These are phyloP conservation scores for Phoxinus dragarum DNA, from an alignment of 2,797 vertebrate genomes.

Conservation along the genomic window DNA sequence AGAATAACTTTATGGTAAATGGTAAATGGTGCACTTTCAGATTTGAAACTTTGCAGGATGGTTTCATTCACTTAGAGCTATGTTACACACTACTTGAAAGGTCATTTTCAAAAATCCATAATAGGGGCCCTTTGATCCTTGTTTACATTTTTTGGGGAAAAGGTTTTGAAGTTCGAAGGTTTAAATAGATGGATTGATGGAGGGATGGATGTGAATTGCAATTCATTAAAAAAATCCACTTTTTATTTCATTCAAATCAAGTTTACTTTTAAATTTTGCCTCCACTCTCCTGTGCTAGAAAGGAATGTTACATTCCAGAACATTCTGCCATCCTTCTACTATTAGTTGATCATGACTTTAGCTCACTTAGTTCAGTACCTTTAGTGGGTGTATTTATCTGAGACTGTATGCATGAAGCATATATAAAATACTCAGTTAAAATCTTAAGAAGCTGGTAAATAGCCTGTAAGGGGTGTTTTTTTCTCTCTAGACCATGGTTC, in stretches of 20 bases:
- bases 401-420: background rate
- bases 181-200: background rate
- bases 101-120: too few species aligned
- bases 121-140: too few species aligned
- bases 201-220: background rate
- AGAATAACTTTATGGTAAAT: too few species aligned
- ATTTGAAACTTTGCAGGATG: too few species aligned
- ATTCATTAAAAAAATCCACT: background rate
- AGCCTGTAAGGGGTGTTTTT: conserved; percentile 4
- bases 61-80: too few species aligned
- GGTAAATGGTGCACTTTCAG: too few species aligned
- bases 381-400: background rate
- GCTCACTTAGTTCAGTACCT: background rate
- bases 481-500: background rate
- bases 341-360: background rate
- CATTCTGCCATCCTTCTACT: background rate
- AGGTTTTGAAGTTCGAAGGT: too few species aligned
- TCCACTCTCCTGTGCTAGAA: background rate
- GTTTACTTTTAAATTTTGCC: background rate
- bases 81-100: too few species aligned
- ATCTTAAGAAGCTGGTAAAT: background rate
- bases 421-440: background rate
- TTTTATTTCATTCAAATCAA: background rate
- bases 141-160: too few species aligned
- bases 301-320: background rate